A percentile compares a stretch with the other conserved stretches of the same genome.
These are phyloP conservation scores for Drosophila limbata DNA, from an alignment of 2,888 invertebrate species.

Conservation along the genomic window DNA sequence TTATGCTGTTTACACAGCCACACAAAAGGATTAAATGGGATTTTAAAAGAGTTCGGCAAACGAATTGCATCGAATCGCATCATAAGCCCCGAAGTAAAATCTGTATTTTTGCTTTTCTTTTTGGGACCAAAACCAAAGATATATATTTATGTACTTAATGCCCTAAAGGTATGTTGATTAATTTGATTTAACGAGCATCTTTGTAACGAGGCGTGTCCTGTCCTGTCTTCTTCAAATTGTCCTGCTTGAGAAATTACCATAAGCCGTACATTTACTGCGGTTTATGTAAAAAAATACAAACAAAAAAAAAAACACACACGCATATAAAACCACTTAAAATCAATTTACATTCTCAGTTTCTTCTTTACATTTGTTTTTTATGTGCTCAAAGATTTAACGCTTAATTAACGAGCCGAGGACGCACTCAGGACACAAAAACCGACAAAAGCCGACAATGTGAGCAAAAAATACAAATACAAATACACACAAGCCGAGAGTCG, in stretches of 20 bases:
- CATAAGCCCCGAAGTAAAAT: conserved; percentile 11
- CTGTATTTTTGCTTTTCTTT: background rate
- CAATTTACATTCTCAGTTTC: conserved; percentile 62
- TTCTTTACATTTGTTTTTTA: conserved; percentile 35
- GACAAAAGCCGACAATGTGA: conserved; percentile 20
- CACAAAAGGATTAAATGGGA: conserved; percentile 77
- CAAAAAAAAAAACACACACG: conserved; percentile 17
- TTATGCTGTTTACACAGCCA: conserved; percentile 76
- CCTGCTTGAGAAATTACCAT: conserved; percentile 61
- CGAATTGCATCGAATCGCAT: conserved; percentile 46
- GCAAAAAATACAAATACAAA: conserved; percentile 11
- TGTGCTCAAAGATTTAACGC: conserved; percentile 72
- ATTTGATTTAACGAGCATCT: conserved; percentile 72
- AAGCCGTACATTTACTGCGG: conserved; percentile 74
- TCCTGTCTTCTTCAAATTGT: conserved; percentile 30
- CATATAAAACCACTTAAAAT: conserved; percentile 66
- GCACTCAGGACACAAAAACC: conserved; percentile 37
- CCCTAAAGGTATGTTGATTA: conserved; percentile 65
- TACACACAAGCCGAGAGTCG: conserved; percentile 2
- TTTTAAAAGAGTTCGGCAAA: conserved; percentile 58
- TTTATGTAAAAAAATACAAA: conserved; percentile 27
- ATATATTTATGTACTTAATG: conserved; percentile 5
- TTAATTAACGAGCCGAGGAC: conserved; percentile 66
- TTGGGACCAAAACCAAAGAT: conserved; percentile 8
- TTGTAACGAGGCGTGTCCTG: conserved; percentile 57